Conservation (phyloP, 2,888 invertebrate genomes). For the Entomobrya multifasciata region DNA sequence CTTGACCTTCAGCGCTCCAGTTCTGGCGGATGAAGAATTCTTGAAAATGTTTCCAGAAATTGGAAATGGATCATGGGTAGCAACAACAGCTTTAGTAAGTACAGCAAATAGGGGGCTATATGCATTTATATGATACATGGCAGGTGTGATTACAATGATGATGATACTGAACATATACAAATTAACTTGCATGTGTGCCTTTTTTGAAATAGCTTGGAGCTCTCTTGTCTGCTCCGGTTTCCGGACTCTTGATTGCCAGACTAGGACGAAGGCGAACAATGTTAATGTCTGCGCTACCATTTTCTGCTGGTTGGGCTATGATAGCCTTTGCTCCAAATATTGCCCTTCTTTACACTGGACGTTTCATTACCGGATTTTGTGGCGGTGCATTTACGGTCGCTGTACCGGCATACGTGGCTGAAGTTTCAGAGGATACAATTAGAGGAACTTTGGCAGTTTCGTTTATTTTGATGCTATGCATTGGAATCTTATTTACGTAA, state of each 20-base stretch:
- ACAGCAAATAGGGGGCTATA: not conserved
- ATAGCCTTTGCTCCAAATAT: constrained; percentile 71
- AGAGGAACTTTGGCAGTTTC: constrained; percentile 73
- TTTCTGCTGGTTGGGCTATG: constrained; percentile 72
- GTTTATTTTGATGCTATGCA: constrained; percentile 73
- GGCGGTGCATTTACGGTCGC: constrained; percentile 73
- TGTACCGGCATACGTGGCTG: constrained; percentile 72
- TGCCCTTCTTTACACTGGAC: constrained; percentile 69
- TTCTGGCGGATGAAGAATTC: constrained; percentile 42
- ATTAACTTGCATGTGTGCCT: too few relatives aligned
- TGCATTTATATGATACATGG: too few relatives aligned
- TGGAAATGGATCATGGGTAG: constrained; percentile 84
- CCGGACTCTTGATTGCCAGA: constrained; percentile 63
- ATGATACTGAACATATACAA: not conserved
- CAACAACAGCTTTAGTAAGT: constrained; percentile 81
- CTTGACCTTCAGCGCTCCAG: constrained; percentile 65
- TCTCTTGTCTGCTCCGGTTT: constrained; percentile 70
- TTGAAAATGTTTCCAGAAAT: constrained; percentile 79
- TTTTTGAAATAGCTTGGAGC: constrained; percentile 77
- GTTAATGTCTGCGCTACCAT: constrained; percentile 72
- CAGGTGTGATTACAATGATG: too few relatives aligned
- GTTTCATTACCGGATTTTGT: constrained; percentile 76
- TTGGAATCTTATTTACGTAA: constrained; percentile 75
- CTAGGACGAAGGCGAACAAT: constrained; percentile 73
- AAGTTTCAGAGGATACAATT: constrained; percentile 74